Evolutionary conservation across 2,113 vertebrate species (phyloP), one percentile per base, ranked within the genome.

Genomic region (Nothocercus julius): DNA sequence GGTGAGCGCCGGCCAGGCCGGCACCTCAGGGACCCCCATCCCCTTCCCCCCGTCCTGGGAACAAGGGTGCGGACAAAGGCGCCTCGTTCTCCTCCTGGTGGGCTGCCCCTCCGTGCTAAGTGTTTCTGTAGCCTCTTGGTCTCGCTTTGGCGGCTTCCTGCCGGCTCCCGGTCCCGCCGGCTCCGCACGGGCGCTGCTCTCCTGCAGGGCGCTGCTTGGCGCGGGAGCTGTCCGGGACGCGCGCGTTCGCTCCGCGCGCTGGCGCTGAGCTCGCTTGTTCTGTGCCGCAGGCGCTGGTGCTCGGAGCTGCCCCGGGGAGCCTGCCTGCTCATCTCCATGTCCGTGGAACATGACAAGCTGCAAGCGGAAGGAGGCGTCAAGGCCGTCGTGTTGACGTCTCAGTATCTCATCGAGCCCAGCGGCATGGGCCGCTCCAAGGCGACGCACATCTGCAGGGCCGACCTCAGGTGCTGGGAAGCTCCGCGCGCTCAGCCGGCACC

Each of bases 401-500:
- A 98, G 94, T 98, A 98, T 91, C 97, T 98, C 64, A 98, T 99
- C 8, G 98, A 99, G 87, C 98, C 98, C 12, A 95, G 98, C 0
- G 94, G 98, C 84, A 85, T 96, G 92, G 98, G 98, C 13, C 98
- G 97, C 81, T 98, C 98, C 51, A 96, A 94, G 8, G 97, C 98
- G 45, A 99, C 98, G 4, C 98, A 99, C 91, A 97, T 99, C 97
- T 99, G 98, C 97, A 96, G 98, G 20, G 97, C 98, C 7, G 98
- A 99, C 94, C 98, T 99, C 90, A 98, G 98, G 98, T 99, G 96
- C 87, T 53, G 2, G 18, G n/a, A 34, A 8, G 3, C 13, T 3
- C 36, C 44, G 0, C 4, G 11, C 25, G 27, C 20, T 6, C 32
- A 24, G 44, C 14, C 42, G 42, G 20, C 1, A 1, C 20, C 0